Percentiles rank a stretch among this genome's conserved stretches.
Evolutionary conservation across 2,113 vertebrate species (phyloP).

Genomic region (Tychaedon coryphoeus): DNA sequence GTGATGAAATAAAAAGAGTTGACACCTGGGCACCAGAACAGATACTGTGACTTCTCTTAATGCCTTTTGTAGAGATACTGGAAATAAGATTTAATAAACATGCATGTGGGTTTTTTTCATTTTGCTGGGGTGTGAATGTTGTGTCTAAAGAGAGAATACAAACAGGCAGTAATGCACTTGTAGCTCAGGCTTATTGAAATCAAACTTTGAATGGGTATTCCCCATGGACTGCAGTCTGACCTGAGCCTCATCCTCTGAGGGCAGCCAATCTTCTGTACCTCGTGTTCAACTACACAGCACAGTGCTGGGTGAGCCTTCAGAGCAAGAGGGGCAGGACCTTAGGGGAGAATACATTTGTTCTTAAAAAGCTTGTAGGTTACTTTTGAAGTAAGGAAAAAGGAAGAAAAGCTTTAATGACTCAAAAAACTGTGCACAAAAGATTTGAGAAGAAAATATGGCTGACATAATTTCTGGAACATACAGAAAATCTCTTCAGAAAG

Average conservation of each 20-base stretch:
- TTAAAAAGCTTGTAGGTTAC: not conserved
- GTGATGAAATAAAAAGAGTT: not conserved
- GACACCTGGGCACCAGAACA: not conserved
- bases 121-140: not conserved
- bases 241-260: not conserved
- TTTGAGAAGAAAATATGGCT: not conserved
- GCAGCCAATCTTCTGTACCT: not conserved
- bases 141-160: not conserved
- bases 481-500: not conserved
- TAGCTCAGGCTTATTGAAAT: not conserved
- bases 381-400: not conserved
- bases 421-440: not conserved
- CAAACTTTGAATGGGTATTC: not conserved
- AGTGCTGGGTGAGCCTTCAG: not conserved
- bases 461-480: not conserved
- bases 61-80: not conserved
- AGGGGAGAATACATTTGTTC: not conserved
- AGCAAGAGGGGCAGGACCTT: not conserved
- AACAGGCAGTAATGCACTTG: not conserved
- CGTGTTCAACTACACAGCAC: not conserved
- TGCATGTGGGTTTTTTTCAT: rapidly evolving
- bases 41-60: not conserved
- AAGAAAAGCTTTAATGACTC: not conserved
- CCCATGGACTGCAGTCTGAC: not conserved
- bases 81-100: not conserved